phyloP scores from a whole-genome alignment of 2,113 vertebrate genomes.

The Scomber scombrus region DNA sequence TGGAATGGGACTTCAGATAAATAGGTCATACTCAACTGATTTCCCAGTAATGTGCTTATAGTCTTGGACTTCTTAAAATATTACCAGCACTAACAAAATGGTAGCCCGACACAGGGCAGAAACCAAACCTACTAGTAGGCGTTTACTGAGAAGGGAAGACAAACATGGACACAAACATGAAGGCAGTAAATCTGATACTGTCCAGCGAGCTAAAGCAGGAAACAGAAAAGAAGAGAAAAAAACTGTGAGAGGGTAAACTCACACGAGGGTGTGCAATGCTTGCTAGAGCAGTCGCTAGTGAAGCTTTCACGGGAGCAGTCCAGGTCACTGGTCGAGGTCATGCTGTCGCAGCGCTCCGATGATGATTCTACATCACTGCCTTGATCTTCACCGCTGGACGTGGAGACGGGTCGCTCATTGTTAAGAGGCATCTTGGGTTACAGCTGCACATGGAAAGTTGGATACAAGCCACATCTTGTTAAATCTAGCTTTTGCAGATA shows the following conservation, averaged over 20 bases:
- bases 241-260: conserved; percentile 65
- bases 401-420: conserved; percentile 83
- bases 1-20: neutral
- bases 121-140: neutral
- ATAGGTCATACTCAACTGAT: no score
- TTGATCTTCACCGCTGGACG: conserved; percentile 86
- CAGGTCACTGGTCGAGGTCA: conserved; percentile 87
- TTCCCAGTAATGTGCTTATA: no score
- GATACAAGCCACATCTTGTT: neutral
- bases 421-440: conserved; percentile 89
- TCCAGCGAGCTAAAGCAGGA: neutral
- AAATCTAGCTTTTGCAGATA: neutral
- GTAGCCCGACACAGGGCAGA: neutral
- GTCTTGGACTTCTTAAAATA: neutral
- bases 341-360: conserved; percentile 87
- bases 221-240: neutral
- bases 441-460: conserved; percentile 43
- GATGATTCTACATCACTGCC: conserved; percentile 89
- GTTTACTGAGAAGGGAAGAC: neutral
- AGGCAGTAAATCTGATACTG: neutral
- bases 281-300: conserved; percentile 92
- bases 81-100: neutral
- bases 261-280: conserved; percentile 92
- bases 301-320: conserved; percentile 92
- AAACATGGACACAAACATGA: neutral